Evolutionary conservation across 1,140 invertebrate species (phyloP).

Genomic region (Ceratoteleas bidentatus): DNA sequence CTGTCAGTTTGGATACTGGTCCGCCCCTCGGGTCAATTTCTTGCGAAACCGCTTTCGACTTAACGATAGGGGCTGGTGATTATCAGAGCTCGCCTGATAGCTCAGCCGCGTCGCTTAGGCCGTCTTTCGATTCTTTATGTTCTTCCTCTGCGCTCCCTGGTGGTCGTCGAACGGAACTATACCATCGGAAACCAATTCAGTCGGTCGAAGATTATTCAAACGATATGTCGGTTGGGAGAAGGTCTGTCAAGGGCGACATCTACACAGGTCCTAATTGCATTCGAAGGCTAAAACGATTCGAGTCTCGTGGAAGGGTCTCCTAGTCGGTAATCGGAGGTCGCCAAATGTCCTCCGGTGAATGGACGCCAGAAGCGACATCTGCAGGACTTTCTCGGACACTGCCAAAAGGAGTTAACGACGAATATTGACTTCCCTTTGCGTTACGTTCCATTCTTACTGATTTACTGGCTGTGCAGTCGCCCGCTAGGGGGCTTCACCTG

Average conservation of each 20-base stretch:
- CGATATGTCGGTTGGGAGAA: slow-evolving; percentile 49
- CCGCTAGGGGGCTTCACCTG: slow-evolving; percentile 81
- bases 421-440: slow-evolving; percentile 56
- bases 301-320: slow-evolving; percentile 9
- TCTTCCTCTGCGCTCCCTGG: slow-evolving; percentile 6
- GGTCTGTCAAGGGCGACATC: slow-evolving; percentile 21
- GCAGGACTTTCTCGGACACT: slow-evolving; percentile 50
- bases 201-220: slow-evolving; percentile 30
- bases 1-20: background rate
- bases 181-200: background rate
- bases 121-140: slow-evolving; percentile 44
- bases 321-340: slow-evolving; percentile 3
- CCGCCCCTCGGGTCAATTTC: background rate
- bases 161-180: slow-evolving; percentile 7
- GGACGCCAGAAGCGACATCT: slow-evolving; percentile 35
- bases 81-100: slow-evolving; percentile 43
- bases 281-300: slow-evolving; percentile 23
- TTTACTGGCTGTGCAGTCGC: slow-evolving; percentile 82
- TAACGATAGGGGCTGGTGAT: slow-evolving; percentile 49
- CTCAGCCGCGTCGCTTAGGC: slow-evolving; percentile 35
- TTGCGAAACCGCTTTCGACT: slow-evolving; percentile 15
- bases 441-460: slow-evolving; percentile 3
- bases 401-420: slow-evolving; percentile 51
- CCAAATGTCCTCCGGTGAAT: slow-evolving; percentile 17
- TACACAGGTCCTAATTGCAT: slow-evolving; percentile 19